phyloP scores from a whole-genome alignment of 92 coral and sea anemone genomes.

The Micromussa lordhowensis region DNA sequence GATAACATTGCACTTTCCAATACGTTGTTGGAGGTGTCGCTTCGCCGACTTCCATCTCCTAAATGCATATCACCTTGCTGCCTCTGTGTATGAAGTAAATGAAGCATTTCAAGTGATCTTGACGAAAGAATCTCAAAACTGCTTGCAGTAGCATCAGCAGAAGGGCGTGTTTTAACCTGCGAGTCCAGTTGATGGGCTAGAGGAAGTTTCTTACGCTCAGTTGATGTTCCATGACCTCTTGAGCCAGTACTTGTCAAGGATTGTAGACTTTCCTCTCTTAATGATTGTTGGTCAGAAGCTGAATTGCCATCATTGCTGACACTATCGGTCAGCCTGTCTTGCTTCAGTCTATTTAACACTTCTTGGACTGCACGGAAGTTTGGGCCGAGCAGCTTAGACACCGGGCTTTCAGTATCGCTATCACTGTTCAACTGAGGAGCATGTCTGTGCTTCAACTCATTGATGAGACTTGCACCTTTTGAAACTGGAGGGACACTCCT shows the following conservation, averaged over 20 bases:
- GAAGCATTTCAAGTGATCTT: neutral
- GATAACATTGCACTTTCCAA: constrained; percentile 12
- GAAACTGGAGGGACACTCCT: constrained; percentile 41
- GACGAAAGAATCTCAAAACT: neutral
- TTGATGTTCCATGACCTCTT: neutral
- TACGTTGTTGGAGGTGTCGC: neutral
- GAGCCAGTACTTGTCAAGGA: constrained; percentile 13
- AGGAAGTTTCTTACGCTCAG: neutral
- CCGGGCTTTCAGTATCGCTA: constrained; percentile 88
- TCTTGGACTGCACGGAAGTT: constrained; percentile 92
- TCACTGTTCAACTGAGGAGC: constrained; percentile 70
- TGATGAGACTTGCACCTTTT: constrained; percentile 26
- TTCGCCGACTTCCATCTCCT: neutral
- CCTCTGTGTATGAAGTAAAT: neutral
- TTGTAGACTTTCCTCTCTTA: constrained; percentile 17
- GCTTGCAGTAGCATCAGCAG: neutral
- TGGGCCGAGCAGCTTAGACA: constrained; percentile 95
- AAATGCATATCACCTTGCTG: neutral
- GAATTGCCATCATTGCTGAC: constrained; percentile 31
- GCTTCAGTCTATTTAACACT: constrained; percentile 75
- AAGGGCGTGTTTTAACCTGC: neutral
- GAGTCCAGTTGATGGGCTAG: neutral
- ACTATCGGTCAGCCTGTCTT: constrained; percentile 66
- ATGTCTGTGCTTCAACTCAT: constrained; percentile 35
- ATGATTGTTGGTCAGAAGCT: constrained; percentile 22